phyloP scores from a whole-genome alignment of 1,140 invertebrate species.

The Macrobrachium rosenbergii region DNA sequence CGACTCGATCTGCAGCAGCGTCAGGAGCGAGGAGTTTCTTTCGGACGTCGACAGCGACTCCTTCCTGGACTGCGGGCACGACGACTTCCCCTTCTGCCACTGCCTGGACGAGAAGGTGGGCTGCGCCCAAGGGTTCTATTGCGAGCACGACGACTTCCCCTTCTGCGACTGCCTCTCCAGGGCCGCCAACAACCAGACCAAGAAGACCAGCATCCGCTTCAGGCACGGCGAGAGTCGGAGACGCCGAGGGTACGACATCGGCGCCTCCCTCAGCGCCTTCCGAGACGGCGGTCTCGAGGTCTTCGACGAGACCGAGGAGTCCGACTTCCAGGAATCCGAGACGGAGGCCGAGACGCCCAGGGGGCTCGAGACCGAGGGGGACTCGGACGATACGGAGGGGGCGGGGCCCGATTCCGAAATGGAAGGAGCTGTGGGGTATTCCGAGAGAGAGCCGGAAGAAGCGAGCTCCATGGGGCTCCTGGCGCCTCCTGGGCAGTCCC shows the following conservation, averaged over 20 bases:
- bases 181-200: background rate
- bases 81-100: conserved; percentile 7
- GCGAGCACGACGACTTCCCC: conserved; percentile 37
- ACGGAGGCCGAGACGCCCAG: background rate
- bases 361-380: background rate
- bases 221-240: conserved; percentile 1
- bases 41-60: background rate
- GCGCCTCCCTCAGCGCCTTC: conserved; percentile 29
- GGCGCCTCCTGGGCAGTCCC: conserved; percentile 14
- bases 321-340: conserved; percentile 51
- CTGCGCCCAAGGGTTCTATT: background rate
- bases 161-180: conserved; percentile 40
- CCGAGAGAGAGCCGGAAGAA: background rate
- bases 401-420: background rate
- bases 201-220: background rate
- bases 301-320: conserved; percentile 54
- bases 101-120: conserved; percentile 23
- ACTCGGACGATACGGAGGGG: background rate
- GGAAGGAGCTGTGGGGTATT: conserved; percentile 13
- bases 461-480: background rate
- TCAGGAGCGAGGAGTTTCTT: background rate
- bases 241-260: conserved; percentile 26
- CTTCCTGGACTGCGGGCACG: conserved; percentile 26
- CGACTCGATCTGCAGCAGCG: background rate
- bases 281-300: conserved; percentile 34